Conservation (phyloP, 2,888 invertebrate species). For the Digitonthophagus gazella region DNA sequence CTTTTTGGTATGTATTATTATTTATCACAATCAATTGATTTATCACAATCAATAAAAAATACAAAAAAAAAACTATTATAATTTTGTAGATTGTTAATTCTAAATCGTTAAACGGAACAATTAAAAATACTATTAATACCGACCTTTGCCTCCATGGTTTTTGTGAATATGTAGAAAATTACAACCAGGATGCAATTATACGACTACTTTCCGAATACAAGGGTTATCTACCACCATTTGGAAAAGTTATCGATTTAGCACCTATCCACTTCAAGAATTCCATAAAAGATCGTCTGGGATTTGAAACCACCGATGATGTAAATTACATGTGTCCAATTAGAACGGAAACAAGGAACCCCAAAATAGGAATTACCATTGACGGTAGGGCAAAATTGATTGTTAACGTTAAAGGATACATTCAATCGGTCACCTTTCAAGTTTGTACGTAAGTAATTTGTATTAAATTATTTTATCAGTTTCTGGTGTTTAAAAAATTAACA, state of each 20-base stretch:
- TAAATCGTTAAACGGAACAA: too few relatives aligned
- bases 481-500: neutral
- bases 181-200: neutral
- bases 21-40: too few relatives aligned
- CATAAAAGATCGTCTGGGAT: neutral
- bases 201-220: neutral
- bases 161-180: neutral
- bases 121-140: too few relatives aligned
- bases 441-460: constrained; percentile 23
- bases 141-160: too few relatives aligned
- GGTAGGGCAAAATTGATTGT: constrained; percentile 18
- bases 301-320: neutral
- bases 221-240: neutral
- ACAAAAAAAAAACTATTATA: too few relatives aligned
- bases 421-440: constrained; percentile 12
- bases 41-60: too few relatives aligned
- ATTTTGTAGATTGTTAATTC: too few relatives aligned
- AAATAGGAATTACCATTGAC: constrained; percentile 12
- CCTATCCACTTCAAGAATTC: neutral
- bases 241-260: neutral
- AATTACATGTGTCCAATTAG: constrained; percentile 18
- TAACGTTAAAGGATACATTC: constrained; percentile 13
- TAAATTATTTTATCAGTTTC: neutral
- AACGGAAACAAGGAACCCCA: neutral
- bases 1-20: too few relatives aligned